Evolutionary conservation across 2,113 vertebrate species (phyloP).

Genomic region (Mormoops blainvillei): DNA sequence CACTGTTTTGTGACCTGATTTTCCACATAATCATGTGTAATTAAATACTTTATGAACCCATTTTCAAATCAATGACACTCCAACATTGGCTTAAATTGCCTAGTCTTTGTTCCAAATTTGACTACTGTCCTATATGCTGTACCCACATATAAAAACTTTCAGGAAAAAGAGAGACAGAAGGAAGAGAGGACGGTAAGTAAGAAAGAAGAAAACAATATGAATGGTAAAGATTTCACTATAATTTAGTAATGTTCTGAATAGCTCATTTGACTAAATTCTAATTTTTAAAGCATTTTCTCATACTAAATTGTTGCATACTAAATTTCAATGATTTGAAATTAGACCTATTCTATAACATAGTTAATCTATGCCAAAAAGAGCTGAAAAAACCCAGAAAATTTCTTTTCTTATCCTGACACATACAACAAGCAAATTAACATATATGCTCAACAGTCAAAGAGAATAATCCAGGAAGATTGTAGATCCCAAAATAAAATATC

Average conservation of each 20-base stretch:
- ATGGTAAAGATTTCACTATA: not conserved
- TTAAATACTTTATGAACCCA: not conserved
- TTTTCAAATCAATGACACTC: not conserved
- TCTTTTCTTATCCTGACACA: not conserved
- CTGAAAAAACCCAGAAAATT: not conserved
- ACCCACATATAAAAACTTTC: not conserved
- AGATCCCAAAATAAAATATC: not conserved
- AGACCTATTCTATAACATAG: not conserved
- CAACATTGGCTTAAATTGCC: not conserved
- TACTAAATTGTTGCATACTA: not conserved
- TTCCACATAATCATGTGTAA: not conserved
- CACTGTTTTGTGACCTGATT: not conserved
- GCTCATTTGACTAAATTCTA: not conserved
- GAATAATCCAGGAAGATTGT: not conserved
- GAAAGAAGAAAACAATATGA: not conserved
- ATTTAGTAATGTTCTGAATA: not conserved
- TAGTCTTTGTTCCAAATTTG: not conserved
- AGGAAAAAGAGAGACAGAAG: not conserved
- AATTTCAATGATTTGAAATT: not conserved
- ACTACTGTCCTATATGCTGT: not conserved
- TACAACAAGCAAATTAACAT: not conserved
- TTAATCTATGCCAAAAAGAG: not conserved
- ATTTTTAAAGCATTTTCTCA: not conserved
- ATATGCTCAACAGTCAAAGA: not conserved
- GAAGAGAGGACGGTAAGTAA: not conserved